Evolutionary conservation across 2,113 vertebrate genomes (phyloP).

Genomic region (Myotis brandtii): DNA sequence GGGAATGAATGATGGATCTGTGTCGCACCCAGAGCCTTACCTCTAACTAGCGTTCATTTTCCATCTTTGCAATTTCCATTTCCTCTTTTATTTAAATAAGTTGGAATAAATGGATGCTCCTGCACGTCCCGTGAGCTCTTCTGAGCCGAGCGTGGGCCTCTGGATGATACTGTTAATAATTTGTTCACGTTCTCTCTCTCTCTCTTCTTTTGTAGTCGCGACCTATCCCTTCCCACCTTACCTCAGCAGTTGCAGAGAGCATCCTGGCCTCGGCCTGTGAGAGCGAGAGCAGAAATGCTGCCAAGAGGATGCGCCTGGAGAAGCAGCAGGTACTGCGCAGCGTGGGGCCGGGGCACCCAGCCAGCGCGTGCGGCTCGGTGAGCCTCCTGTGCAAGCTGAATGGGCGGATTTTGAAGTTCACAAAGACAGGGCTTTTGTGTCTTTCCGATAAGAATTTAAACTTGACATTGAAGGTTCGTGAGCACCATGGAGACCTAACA

Average conservation of each 20-base stretch:
- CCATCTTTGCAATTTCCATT: conserved; percentile 87
- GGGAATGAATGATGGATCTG: conserved; percentile 75
- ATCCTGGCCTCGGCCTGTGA: conserved; percentile 93
- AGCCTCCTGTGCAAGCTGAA: neutral
- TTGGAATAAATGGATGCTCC: conserved; percentile 79
- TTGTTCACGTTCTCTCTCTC: conserved; percentile 77
- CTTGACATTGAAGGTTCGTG: neutral
- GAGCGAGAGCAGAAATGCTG: conserved; percentile 92
- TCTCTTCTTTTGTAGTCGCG: conserved; percentile 87
- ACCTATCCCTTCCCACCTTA: conserved; percentile 93
- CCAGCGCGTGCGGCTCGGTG: no score
- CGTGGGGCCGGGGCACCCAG: no score
- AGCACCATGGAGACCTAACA: neutral
- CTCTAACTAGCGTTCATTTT: conserved; percentile 87
- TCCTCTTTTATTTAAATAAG: conserved; percentile 84
- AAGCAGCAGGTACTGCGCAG: conserved; percentile 89
- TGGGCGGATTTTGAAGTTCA: neutral
- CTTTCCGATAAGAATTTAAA: conserved; percentile 46
- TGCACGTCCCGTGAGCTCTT: conserved; percentile 71
- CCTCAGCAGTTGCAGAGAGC: conserved; percentile 93
- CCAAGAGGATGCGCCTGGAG: conserved; percentile 92
- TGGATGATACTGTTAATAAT: conserved; percentile 82
- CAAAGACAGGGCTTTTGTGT: conserved; percentile 34
- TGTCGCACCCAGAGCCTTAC: conserved; percentile 77
- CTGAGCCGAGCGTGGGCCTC: conserved; percentile 45